Conservation (phyloP, 2,888 invertebrate species). For the Parochlus steinenii region DNA sequence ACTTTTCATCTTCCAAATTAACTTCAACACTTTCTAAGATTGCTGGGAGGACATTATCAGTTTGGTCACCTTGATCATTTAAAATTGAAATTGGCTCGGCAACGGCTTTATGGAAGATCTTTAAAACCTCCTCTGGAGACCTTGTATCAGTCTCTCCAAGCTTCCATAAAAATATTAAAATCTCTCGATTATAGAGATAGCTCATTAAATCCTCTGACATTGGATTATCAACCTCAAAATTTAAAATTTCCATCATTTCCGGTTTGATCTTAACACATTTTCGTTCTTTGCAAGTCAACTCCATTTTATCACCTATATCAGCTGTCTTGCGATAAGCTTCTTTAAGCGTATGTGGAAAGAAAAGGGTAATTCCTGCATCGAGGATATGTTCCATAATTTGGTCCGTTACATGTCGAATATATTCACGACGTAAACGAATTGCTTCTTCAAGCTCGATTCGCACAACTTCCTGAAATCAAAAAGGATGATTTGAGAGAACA, state of each 20-base stretch:
- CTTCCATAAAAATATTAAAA: conserved; percentile 27
- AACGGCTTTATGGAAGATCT: background rate
- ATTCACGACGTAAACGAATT: conserved; percentile 18
- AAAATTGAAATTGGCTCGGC: background rate
- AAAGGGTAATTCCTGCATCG: conserved; percentile 26
- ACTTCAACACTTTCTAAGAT: background rate
- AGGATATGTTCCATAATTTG: conserved; percentile 23
- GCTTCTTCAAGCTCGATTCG: conserved; percentile 20
- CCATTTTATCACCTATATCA: conserved; percentile 24
- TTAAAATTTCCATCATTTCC: conserved; percentile 22
- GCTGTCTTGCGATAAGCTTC: conserved; percentile 26
- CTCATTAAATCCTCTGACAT: conserved; percentile 22
- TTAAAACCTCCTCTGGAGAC: conserved; percentile 13
- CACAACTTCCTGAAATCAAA: conserved; percentile 16
- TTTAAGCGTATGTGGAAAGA: conserved; percentile 25
- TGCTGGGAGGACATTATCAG: background rate
- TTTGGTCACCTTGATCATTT: background rate
- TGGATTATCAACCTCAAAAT: conserved; percentile 26
- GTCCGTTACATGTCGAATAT: conserved; percentile 24
- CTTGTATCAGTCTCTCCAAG: conserved; percentile 19
- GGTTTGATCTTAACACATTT: conserved; percentile 18
- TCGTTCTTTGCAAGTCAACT: conserved; percentile 26
- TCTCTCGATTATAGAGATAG: conserved; percentile 23
- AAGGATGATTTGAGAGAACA: background rate
- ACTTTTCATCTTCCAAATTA: background rate